These are phyloP conservation scores for Tylochromis polylepis DNA, from an alignment of 2,113 vertebrate species.

Conservation along the genomic window DNA sequence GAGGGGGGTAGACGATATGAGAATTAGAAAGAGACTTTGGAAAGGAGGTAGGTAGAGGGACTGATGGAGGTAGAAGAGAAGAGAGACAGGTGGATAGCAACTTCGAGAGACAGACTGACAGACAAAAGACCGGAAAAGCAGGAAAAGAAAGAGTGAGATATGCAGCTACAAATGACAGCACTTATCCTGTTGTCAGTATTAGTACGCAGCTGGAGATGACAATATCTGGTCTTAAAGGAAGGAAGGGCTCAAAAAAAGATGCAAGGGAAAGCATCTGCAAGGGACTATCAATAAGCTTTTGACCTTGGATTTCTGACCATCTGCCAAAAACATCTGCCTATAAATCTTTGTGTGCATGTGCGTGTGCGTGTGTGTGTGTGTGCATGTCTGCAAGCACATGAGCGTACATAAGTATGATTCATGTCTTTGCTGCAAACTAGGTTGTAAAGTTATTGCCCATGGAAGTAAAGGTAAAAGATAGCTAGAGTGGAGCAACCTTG, in stretches of 20 bases:
- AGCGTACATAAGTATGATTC: conserved; percentile 29
- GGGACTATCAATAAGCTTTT: conserved; percentile 40
- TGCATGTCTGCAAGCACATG: background rate
- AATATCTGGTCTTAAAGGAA: background rate
- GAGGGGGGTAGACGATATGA: background rate
- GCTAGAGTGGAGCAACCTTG: conserved; percentile 51
- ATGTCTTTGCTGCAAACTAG: conserved; percentile 20
- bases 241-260: background rate
- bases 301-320: conserved; percentile 56
- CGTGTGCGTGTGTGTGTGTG: background rate
- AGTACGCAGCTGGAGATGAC: conserved; percentile 4
- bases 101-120: background rate
- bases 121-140: conserved; percentile 2
- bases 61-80: background rate
- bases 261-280: background rate
- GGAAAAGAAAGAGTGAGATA: conserved; percentile 1
- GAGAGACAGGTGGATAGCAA: background rate
- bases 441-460: conserved; percentile 47
- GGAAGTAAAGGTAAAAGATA: conserved; percentile 53
- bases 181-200: background rate
- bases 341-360: conserved; percentile 13
- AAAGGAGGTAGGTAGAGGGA: background rate
- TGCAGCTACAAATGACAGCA: conserved; percentile 6
- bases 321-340: conserved; percentile 54
- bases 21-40: background rate